These are phyloP conservation scores for Labroides dimidiatus DNA, from an alignment of 2,797 vertebrate genomes.

Conservation along the genomic window DNA sequence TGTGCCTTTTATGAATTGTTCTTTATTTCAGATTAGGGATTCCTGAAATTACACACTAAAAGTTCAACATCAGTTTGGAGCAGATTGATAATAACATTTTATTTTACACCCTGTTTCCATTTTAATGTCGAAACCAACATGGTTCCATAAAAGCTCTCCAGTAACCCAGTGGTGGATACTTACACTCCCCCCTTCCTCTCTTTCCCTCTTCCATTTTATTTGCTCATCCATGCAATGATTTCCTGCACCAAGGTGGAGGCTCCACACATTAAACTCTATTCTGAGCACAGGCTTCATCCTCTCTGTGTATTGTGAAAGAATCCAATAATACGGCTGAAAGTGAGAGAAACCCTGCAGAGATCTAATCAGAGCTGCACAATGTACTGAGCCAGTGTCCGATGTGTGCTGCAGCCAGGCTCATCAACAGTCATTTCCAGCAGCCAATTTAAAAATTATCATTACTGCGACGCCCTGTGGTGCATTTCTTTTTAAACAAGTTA, in stretches of 20 bases:
- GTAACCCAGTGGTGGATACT: conserved; percentile 30
- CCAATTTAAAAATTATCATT: conserved; percentile 57
- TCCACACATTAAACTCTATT: conserved; percentile 52
- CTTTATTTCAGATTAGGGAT: too few relatives aligned
- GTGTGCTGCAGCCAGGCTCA: conserved; percentile 44
- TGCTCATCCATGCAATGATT: conserved; percentile 59
- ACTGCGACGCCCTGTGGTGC: conserved; percentile 27
- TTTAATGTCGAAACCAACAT: background rate
- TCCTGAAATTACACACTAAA: background rate
- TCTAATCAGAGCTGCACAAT: conserved; percentile 62
- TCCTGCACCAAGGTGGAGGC: conserved; percentile 57
- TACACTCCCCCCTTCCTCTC: conserved; percentile 17
- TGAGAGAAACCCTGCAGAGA: conserved; percentile 66
- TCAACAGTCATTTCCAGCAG: conserved; percentile 57
- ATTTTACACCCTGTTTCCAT: too few relatives aligned
- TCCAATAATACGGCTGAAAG: conserved; percentile 66
- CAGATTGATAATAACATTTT: background rate
- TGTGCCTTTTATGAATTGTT: too few relatives aligned
- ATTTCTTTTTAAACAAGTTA: conserved; percentile 41
- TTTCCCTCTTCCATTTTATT: conserved; percentile 53
- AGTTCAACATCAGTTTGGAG: background rate
- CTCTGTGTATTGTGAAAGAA: conserved; percentile 54
- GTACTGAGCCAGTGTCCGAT: conserved; percentile 53
- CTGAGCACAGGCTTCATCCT: conserved; percentile 52
- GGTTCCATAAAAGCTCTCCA: conserved; percentile 27